Conservation (phyloP, 2,888 invertebrate genomes). For the Camptogramma bilineatum region DNA sequence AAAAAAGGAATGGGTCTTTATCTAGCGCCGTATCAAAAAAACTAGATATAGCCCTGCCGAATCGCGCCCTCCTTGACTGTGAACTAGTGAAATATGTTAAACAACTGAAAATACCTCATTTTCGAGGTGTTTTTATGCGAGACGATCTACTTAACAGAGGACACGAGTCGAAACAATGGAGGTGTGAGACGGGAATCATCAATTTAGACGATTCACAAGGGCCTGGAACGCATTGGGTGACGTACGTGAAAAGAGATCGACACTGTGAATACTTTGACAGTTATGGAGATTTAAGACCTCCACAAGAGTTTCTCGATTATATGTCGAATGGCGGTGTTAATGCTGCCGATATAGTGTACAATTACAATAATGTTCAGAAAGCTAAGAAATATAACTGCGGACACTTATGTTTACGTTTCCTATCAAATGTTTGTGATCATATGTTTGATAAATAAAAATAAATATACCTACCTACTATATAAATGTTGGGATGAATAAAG, state of each 20-base stretch:
- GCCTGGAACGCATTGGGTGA: slow-evolving; percentile 3
- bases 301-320: not conserved
- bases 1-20: slow-evolving; percentile 7
- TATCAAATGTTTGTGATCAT: not conserved
- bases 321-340: not conserved
- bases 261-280: slow-evolving; percentile 2
- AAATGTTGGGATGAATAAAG: no score
- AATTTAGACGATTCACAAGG: slow-evolving; percentile 1
- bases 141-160: slow-evolving; percentile 1
- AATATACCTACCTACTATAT: no score
- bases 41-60: not conserved
- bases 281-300: slow-evolving; percentile 2
- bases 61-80: not conserved
- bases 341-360: not conserved
- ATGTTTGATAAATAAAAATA: slow-evolving; percentile 3
- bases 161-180: not conserved
- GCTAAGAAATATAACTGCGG: slow-evolving; percentile 1
- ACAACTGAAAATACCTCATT: slow-evolving; percentile 4
- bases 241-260: not conserved
- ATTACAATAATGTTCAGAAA: slow-evolving; percentile 2
- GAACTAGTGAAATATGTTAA: not conserved
- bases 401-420: slow-evolving; percentile 8
- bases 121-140: slow-evolving; percentile 3
- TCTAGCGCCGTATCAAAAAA: not conserved
- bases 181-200: not conserved